Percentiles rank a stretch among this genome's conserved stretches.
phyloP scores from a whole-genome alignment of 2,113 vertebrate species.

The Channa maculata region DNA sequence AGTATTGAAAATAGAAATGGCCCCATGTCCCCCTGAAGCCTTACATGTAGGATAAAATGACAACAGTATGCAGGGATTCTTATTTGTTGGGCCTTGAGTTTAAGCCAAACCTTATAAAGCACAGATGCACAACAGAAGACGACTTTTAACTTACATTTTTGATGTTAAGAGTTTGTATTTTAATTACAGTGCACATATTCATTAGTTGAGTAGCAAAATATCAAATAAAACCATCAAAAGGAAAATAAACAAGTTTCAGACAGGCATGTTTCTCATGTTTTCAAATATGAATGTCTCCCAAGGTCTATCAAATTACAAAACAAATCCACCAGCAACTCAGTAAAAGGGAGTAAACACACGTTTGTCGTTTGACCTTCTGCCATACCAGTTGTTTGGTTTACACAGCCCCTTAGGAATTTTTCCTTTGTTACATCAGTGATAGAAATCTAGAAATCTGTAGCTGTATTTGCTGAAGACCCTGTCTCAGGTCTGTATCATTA shows the following conservation, averaged over 20 bases:
- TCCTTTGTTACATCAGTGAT: constrained; percentile 35
- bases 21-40: no score
- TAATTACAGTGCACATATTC: not conserved
- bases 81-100: not conserved
- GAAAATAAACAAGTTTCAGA: not conserved
- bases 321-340: not conserved
- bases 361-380: constrained; percentile 44
- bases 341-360: constrained; percentile 16
- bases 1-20: no score
- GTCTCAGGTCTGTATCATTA: constrained; percentile 38
- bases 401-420: constrained; percentile 55
- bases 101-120: not conserved
- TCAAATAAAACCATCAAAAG: not conserved
- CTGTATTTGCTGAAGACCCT: constrained; percentile 15
- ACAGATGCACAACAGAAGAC: not conserved
- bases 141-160: not conserved
- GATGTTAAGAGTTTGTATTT: not conserved
- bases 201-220: not conserved
- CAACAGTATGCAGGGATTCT: not conserved
- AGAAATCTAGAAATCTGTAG: constrained; percentile 31
- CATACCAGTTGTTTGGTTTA: constrained; percentile 45
- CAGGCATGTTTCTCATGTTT: constrained; percentile 13
- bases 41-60: not conserved
- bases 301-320: constrained; percentile 2
- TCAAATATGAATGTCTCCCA: constrained; percentile 1